Evolutionary conservation across 2,888 invertebrate genomes (phyloP).

Genomic region (Erannis defoliaria): DNA sequence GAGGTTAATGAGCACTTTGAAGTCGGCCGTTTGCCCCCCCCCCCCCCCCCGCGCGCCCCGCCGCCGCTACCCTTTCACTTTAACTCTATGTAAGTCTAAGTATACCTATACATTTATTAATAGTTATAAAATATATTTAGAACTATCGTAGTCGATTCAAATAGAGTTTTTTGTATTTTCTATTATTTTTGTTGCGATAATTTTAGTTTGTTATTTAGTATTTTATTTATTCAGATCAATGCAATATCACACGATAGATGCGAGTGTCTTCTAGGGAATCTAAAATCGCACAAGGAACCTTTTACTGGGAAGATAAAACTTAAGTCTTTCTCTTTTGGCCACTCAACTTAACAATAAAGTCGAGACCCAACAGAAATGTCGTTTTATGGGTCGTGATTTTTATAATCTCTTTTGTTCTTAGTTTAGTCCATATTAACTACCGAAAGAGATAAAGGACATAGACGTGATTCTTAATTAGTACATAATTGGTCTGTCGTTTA

Average conservation of each 20-base stretch:
- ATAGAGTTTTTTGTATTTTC: conserved; percentile 55
- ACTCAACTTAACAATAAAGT: not conserved
- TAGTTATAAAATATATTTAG: conserved; percentile 65
- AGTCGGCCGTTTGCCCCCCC: too few relatives aligned
- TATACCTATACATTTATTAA: conserved; percentile 54
- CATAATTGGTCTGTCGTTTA: not conserved
- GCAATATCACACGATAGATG: conserved; percentile 46
- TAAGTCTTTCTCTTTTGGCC: too few relatives aligned
- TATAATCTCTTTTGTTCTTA: conserved; percentile 9
- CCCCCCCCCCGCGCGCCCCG: conserved; percentile 23
- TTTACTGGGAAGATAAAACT: not conserved
- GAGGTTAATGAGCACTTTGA: too few relatives aligned
- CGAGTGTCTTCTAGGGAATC: conserved; percentile 29
- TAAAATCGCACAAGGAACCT: conserved; percentile 10
- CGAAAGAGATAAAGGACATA: not conserved
- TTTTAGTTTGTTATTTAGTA: conserved; percentile 85
- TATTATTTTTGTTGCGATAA: conserved; percentile 76
- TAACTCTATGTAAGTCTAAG: conserved; percentile 70
- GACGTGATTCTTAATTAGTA: too few relatives aligned
- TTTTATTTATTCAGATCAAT: conserved; percentile 72
- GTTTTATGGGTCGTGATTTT: not conserved
- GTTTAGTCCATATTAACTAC: not conserved
- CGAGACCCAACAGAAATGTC: not conserved
- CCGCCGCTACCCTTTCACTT: conserved; percentile 51
- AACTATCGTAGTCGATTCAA: conserved; percentile 72